These are phyloP conservation scores for Ophioderma brevispina DNA, from an alignment of 35 echinoderm and acorn worm genomes.

Conservation along the genomic window DNA sequence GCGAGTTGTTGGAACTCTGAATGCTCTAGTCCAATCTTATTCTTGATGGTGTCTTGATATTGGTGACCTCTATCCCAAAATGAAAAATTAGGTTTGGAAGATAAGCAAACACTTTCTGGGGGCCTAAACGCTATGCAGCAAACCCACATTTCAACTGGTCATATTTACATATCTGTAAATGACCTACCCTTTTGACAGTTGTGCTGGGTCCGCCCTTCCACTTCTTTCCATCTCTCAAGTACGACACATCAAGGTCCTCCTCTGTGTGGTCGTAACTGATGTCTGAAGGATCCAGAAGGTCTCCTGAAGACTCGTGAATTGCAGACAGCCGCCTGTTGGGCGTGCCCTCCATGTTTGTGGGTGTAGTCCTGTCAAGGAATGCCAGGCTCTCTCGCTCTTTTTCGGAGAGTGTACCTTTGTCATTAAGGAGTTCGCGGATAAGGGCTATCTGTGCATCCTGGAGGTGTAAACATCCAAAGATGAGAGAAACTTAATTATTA, in stretches of 20 bases:
- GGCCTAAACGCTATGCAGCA: too few relatives aligned
- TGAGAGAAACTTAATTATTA: background rate
- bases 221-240: constrained; percentile 83
- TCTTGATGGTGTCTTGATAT: too few relatives aligned
- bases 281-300: constrained; percentile 86
- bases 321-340: constrained; percentile 76
- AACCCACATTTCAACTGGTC: too few relatives aligned
- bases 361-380: constrained; percentile 70
- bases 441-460: constrained; percentile 87
- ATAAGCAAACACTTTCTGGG: too few relatives aligned
- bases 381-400: constrained; percentile 86
- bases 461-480: too few relatives aligned
- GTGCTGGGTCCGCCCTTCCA: constrained; percentile 53
- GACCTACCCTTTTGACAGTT: constrained; percentile 42
- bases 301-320: constrained; percentile 84
- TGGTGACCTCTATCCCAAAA: too few relatives aligned
- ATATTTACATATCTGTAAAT: too few relatives aligned
- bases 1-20: too few relatives aligned
- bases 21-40: too few relatives aligned
- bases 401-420: constrained; percentile 79
- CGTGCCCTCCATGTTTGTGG: background rate
- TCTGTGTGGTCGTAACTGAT: constrained; percentile 92
- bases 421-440: constrained; percentile 86
- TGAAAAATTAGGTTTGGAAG: too few relatives aligned
- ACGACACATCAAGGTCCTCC: constrained; percentile 91